Base-by-base conservation (phyloP, 2,888 invertebrate species). In the Drosophila neoperkinsi region DNA sequence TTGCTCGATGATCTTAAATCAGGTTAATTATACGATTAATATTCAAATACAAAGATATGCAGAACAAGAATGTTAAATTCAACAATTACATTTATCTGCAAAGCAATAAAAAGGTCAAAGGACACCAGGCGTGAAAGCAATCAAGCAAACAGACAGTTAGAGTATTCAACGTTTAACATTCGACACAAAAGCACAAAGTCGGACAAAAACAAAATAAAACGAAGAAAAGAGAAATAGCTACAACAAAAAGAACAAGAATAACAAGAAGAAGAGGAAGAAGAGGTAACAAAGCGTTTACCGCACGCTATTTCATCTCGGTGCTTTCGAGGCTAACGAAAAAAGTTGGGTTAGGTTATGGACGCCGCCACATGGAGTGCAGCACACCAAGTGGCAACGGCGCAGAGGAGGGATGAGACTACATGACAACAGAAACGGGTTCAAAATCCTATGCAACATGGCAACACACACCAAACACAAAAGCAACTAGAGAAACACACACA, bases 391-490 rank as follows among this genome's bases (percentile, higher is more conserved):
- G 53, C 30, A 49, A 49, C 33, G n/a, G n/a, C 9, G 62, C 30
- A 7, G 43, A 33, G 43, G 41, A 9, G 21, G 33, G 38, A 3
- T 21, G 28, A 16, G 71, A 38, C 71, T 66, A 66, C 71, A 79
- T 71, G 84, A 76, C 82, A 68, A 86, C 83, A 83, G 83, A 89
- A 89, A 84, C 90, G 90, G 86, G 91, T 90, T 91, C 91, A 91
- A 90, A 91, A 91, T 91, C 90, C 90, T 90, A 91, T 90, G 88
- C 90, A 90, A 90, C 91, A 90, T 85, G 90, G 84, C 81, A 87
- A 90, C 88, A 66, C 55, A 75, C 16, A 72, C 71, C 67, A 71
- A 78, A 80, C 52, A 74, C 52, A 74, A 65, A 46, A 21, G 57
- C 25, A 56, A 38, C 53, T 36, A 38, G 72, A 56, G 51, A 57